Evolutionary conservation across 1,140 invertebrate genomes (phyloP).

Genomic region (Oedothorax gibbosus): DNA sequence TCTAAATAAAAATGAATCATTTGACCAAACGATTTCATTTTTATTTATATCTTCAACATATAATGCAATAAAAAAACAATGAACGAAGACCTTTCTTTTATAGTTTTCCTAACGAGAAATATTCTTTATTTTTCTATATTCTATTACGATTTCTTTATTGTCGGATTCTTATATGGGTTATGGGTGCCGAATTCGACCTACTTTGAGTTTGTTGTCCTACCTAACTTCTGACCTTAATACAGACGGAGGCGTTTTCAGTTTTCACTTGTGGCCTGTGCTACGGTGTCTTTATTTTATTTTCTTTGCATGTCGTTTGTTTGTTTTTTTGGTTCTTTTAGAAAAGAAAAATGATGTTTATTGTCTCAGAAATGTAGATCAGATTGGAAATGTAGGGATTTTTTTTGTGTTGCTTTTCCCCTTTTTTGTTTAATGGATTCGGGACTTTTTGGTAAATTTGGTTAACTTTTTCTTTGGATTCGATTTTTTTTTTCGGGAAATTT

Average conservation of each 20-base stretch:
- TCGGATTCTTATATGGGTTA: slow-evolving; percentile 50
- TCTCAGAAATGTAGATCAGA: slow-evolving; percentile 47
- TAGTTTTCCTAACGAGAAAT: background rate
- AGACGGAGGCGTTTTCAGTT: slow-evolving; percentile 51
- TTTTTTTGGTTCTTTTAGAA: background rate
- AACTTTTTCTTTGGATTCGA: too few relatives aligned
- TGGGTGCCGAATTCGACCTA: slow-evolving; percentile 54
- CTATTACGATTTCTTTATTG: slow-evolving; percentile 42
- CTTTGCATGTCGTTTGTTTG: slow-evolving; percentile 26
- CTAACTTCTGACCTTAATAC: slow-evolving; percentile 57
- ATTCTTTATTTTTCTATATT: slow-evolving; percentile 16
- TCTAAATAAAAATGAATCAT: too few relatives aligned
- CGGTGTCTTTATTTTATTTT: slow-evolving; percentile 17
- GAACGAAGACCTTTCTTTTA: too few relatives aligned
- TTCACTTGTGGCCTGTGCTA: background rate
- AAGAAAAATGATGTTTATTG: slow-evolving; percentile 33
- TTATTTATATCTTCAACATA: too few relatives aligned
- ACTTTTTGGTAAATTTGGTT: too few relatives aligned
- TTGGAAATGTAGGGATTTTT: background rate
- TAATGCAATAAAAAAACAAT: too few relatives aligned
- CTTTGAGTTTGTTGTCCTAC: slow-evolving; percentile 55
- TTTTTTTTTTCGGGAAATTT: too few relatives aligned
- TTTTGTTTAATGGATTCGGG: background rate
- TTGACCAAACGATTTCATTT: too few relatives aligned
- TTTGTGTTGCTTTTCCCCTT: background rate